phyloP scores from a whole-genome alignment of 2,113 vertebrate species.

The Platichthys flesus region DNA sequence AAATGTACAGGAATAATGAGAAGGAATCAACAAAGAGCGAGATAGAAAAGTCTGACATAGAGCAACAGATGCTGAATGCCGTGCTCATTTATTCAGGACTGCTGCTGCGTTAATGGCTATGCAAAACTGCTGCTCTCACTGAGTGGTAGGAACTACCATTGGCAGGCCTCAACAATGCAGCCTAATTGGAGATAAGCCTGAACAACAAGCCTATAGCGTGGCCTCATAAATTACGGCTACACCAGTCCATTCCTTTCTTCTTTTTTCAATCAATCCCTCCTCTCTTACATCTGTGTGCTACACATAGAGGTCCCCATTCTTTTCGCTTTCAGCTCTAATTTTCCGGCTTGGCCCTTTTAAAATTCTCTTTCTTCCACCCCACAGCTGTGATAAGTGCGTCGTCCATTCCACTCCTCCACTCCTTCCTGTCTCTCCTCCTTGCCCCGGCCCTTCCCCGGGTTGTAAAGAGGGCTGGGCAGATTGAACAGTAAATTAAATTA shows the following conservation, averaged over 20 bases:
- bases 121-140: slow-evolving; percentile 75
- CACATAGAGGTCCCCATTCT: neutral
- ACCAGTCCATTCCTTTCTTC: slow-evolving; percentile 22
- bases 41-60: slow-evolving; percentile 43
- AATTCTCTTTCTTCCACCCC: slow-evolving; percentile 8
- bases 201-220: slow-evolving; percentile 78
- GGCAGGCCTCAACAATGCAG: slow-evolving; percentile 75
- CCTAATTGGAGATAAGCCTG: slow-evolving; percentile 83
- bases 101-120: slow-evolving; percentile 77
- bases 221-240: slow-evolving; percentile 76
- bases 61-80: slow-evolving; percentile 73
- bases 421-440: slow-evolving; percentile 29
- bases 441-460: slow-evolving; percentile 60
- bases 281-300: slow-evolving; percentile 21
- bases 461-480: slow-evolving; percentile 82
- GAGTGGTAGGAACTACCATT: slow-evolving; percentile 71
- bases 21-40: slow-evolving; percentile 42
- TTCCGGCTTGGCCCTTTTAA: slow-evolving; percentile 12
- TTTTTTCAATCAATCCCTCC: neutral
- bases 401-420: slow-evolving; percentile 12
- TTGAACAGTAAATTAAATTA: slow-evolving; percentile 92
- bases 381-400: slow-evolving; percentile 9
- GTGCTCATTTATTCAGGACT: slow-evolving; percentile 74
- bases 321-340: slow-evolving; percentile 11
- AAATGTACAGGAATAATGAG: slow-evolving; percentile 7